Evolutionary conservation across 2,113 vertebrate species (phyloP).

Genomic region (Chlorodrepanis virens): DNA sequence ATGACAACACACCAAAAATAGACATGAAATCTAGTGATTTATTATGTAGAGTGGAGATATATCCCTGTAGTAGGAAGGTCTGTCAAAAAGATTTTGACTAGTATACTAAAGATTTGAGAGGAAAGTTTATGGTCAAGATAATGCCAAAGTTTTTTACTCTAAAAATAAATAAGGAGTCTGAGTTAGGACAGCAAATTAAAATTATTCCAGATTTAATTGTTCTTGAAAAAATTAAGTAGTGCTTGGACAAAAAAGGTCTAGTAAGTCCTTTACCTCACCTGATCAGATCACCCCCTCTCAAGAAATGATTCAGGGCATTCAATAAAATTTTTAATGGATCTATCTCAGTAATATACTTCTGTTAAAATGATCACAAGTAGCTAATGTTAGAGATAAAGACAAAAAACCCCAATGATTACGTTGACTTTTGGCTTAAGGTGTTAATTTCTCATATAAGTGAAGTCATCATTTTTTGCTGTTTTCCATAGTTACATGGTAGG

Average conservation of each 20-base stretch:
- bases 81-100: neutral
- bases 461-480: neutral
- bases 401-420: neutral
- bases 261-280: neutral
- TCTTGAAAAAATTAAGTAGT: neutral
- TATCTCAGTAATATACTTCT: neutral
- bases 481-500: neutral
- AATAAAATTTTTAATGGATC: neutral
- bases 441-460: neutral
- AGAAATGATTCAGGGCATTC: rapidly evolving
- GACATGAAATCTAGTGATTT: neutral
- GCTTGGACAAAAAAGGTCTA: neutral
- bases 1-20: neutral
- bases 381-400: neutral
- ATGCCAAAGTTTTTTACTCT: neutral
- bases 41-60: neutral
- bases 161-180: neutral
- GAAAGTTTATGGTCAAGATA: neutral
- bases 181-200: neutral
- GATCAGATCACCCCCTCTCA: neutral
- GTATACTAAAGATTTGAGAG: neutral
- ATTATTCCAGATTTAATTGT: neutral
- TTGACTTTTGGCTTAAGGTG: neutral
- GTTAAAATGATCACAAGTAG: neutral
- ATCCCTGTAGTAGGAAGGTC: neutral